Evolutionary conservation across 2,888 invertebrate species (phyloP), one percentile per base, ranked within the genome.

Genomic region (Tenthredo distinguenda): DNA sequence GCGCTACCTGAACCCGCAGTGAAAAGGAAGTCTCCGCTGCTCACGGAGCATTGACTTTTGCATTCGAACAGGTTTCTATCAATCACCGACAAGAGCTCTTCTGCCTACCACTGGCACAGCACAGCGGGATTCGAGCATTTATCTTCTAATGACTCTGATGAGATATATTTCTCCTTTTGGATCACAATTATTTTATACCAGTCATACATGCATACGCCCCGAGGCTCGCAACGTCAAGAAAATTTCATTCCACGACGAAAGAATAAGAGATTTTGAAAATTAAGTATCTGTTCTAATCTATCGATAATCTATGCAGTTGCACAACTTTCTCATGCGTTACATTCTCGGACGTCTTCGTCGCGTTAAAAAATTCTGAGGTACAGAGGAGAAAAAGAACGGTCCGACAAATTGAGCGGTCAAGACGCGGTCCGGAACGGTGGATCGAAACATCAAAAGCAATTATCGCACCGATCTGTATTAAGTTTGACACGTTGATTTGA

Each of bases 401-500:
- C 47, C 43, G n/a, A 85, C 31, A 34, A 79, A 79, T 79, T 85
- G 79, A 85, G 40, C 50, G 62, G 50, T 85, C 85, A 76, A 76
- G 18, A 55, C 21, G 26, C 47, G 26, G 15, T 26, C 12, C n/a
- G n/a, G 31, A 37, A 50, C 47, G 79, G 58, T 55, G 34, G 58
- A 81, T 81, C 50, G 62, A 62, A 65, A 47, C 65, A 79, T 85
- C 85, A 47, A 79, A 65, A 68, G 68, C 65, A 79, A 85, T 85
- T 85, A 79, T 85, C 77, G 37, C 4, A 77, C 40, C 76, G 47
- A 68, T 79, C 74, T 34, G 26, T 47, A 43, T 50, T 77, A 65
- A 31, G 34, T 79, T 65, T 68, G 85, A 85, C 50, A 79, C 18
- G 37, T 85, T 68, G 79, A 85, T 85, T 79, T 65, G 79, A 85